Evolutionary conservation across 2,797 vertebrate genomes (phyloP).

Genomic region (Aldrovandia affinis): DNA sequence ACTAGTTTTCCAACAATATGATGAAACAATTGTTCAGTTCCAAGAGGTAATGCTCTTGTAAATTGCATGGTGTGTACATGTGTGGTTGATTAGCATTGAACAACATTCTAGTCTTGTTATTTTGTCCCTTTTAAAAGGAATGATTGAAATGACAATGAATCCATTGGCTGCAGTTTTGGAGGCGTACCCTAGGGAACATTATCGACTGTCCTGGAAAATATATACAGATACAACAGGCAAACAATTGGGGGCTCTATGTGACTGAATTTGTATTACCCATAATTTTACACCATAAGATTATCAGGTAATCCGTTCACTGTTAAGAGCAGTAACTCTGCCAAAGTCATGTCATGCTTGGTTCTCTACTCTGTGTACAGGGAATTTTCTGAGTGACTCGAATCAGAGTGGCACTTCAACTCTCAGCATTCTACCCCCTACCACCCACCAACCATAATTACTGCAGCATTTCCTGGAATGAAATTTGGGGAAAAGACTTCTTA

Average conservation of each 20-base stretch:
- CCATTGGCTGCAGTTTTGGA: not conserved
- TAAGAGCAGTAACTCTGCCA: not conserved
- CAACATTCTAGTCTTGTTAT: not conserved
- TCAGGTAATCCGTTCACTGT: not conserved
- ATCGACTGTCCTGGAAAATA: not conserved
- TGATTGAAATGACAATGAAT: not conserved
- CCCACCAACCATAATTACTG: not conserved
- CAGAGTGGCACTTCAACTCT: not conserved
- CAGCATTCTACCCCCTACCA: not conserved
- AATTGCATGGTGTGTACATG: not conserved
- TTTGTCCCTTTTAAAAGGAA: not conserved
- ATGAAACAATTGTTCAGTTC: not conserved
- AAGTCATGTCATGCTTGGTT: not conserved
- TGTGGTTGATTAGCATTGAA: not conserved
- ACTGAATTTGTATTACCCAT: not conserved
- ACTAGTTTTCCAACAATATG: not conserved
- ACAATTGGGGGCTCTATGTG: not conserved
- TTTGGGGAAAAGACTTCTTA: constrained; percentile 69
- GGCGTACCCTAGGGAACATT: not conserved
- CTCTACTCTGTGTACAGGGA: not conserved
- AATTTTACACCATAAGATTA: not conserved
- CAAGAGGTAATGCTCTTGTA: not conserved
- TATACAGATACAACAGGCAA: not conserved
- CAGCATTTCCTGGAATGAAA: constrained; percentile 61
- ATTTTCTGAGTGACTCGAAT: not conserved